Evolutionary conservation across 2,797 vertebrate genomes (phyloP).

Genomic region (Chiroxiphia lanceolata): DNA sequence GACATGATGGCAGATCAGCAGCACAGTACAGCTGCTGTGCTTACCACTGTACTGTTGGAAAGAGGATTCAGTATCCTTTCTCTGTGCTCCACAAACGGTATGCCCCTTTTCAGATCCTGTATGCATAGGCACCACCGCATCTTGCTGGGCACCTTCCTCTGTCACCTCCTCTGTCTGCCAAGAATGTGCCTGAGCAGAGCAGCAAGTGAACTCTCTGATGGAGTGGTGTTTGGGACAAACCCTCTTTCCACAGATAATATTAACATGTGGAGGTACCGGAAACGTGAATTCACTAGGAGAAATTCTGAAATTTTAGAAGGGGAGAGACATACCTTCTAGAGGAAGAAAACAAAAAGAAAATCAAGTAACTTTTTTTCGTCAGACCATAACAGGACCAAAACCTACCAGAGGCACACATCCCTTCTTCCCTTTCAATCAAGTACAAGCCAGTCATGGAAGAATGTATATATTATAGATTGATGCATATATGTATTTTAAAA

Average conservation of each 20-base stretch:
- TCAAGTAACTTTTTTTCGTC: not conserved
- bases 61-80: not conserved
- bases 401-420: not conserved
- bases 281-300: not conserved
- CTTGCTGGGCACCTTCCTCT: not conserved
- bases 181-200: not conserved
- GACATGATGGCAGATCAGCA: not conserved
- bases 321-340: not conserved
- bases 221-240: not conserved
- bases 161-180: not conserved
- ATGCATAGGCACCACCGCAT: fast-evolving
- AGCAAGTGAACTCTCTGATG: not conserved
- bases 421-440: not conserved
- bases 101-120: not conserved
- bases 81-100: not conserved
- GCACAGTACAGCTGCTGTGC: not conserved
- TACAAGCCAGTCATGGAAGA: conserved; percentile 2
- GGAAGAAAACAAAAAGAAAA: not conserved
- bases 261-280: not conserved
- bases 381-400: not conserved
- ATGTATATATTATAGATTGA: not conserved
- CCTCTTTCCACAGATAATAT: not conserved
- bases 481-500: not conserved
- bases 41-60: not conserved
- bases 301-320: not conserved